phyloP scores from a whole-genome alignment of 2,113 vertebrate species.

The Tupaia tana region DNA sequence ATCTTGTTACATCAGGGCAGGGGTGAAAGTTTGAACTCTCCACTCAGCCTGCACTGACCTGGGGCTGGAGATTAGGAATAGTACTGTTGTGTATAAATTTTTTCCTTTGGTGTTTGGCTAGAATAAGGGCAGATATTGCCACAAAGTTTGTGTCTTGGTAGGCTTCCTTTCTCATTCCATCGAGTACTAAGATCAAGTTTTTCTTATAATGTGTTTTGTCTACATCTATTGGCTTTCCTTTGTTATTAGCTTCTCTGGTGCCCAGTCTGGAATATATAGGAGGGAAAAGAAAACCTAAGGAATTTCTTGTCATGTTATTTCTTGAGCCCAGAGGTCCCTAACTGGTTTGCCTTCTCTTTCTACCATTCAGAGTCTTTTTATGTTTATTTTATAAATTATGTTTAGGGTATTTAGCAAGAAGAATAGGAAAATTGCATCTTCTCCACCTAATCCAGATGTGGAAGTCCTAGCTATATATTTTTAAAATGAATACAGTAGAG shows the following conservation, averaged over 20 bases:
- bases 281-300: neutral
- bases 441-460: neutral
- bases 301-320: neutral
- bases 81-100: neutral
- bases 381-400: neutral
- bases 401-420: neutral
- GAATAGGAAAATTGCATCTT: neutral
- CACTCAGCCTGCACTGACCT: neutral
- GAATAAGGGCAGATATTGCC: neutral
- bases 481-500: neutral
- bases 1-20: neutral
- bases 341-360: neutral
- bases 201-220: neutral
- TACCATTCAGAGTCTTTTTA: neutral
- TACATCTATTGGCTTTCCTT: neutral
- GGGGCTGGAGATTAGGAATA: neutral
- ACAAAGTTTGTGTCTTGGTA: neutral
- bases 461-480: conserved; percentile 17
- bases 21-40: neutral
- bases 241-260: neutral
- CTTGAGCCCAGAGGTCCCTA: neutral
- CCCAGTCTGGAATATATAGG: neutral
- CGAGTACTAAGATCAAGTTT: neutral
- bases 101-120: neutral
- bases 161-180: neutral